phyloP scores from a whole-genome alignment of 2,113 vertebrate genomes.

The Halichoerus grypus region DNA sequence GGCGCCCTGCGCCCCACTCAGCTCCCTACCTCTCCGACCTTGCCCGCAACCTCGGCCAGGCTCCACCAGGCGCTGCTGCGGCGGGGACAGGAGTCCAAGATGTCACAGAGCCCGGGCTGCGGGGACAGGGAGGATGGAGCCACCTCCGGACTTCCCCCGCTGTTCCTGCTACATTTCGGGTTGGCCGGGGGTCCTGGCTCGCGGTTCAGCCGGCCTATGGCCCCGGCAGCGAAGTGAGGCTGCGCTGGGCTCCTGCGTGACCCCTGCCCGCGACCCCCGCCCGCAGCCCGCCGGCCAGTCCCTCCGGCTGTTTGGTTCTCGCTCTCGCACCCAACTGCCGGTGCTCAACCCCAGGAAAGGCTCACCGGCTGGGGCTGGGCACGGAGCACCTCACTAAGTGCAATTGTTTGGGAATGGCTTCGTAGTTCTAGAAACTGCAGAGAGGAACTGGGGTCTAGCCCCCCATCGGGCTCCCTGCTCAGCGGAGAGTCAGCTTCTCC shows the following conservation, averaged over 20 bases:
- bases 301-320: neutral
- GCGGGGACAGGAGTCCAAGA: neutral
- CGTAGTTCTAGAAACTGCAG: neutral
- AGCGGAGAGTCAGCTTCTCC: too few relatives aligned
- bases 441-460: too few relatives aligned
- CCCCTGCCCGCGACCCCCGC: too few relatives aligned
- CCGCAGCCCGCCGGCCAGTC: neutral
- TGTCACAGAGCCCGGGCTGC: too few relatives aligned
- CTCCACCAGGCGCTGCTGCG: too few relatives aligned
- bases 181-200: neutral
- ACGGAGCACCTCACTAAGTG: fast-evolving
- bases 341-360: fast-evolving
- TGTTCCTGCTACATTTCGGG: neutral
- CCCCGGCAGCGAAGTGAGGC: fast-evolving
- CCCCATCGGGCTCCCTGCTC: too few relatives aligned
- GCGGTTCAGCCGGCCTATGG: neutral
- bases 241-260: neutral
- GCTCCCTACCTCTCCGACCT: neutral
- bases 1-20: neutral
- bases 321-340: fast-evolving
- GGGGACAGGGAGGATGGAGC: neutral
- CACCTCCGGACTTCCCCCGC: too few relatives aligned
- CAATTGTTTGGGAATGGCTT: neutral
- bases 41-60: too few relatives aligned
- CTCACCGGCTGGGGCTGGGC: neutral